Base-by-base conservation (phyloP, 2,797 vertebrate species). In the Peromyscus nudipes region DNA sequence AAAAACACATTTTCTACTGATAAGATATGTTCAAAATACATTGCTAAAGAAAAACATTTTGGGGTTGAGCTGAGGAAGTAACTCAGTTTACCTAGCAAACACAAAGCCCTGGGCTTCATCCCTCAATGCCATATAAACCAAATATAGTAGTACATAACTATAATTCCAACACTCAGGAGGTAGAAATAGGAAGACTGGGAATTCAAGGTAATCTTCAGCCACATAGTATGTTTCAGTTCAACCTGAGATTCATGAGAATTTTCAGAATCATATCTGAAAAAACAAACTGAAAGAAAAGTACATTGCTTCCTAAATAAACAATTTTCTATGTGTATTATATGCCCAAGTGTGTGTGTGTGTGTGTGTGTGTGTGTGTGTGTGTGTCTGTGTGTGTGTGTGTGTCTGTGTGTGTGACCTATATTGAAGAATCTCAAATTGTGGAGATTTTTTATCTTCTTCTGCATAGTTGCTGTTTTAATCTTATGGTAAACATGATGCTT, bases 1-100 rank as follows among this genome's bases (percentile, higher is more conserved):
- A 84, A 93, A 75, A 75, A 19, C 60, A 34, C n/a, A 71, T 49
- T n/a, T 64, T 19, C 86, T 89, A 76, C n/a, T 89, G 79, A 76
- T 34, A 79, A 89, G 80, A 76, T 91, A 76, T 27, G 29, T 73
- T 65, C 57, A 69, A 76, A 87, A 75, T 52, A 73, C 31, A 81
- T 25, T 79, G 7, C 71, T 92, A 73, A 73, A 82, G 49, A 52
- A 52, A 8, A 0, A 55, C 23, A n/a, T 34, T 71, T n/a, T 71
- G 1, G 23, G 4, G 21, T 34, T 27, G 4, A 55, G 34, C 13
- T 14, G 6, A 27, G 31, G 9, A 37, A 34, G 31, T 55, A 55
- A 7, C 8, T 37, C 21, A 55, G 4, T 27, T 71, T 46, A 21
- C 49, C 8, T 87, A 25, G 23, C 2, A n/a, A 37, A n/a, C 65